Percentiles rank a stretch among this genome's conserved stretches.
Conservation (phyloP, 2,113 vertebrate genomes). For the Ranitomeya variabilis region DNA sequence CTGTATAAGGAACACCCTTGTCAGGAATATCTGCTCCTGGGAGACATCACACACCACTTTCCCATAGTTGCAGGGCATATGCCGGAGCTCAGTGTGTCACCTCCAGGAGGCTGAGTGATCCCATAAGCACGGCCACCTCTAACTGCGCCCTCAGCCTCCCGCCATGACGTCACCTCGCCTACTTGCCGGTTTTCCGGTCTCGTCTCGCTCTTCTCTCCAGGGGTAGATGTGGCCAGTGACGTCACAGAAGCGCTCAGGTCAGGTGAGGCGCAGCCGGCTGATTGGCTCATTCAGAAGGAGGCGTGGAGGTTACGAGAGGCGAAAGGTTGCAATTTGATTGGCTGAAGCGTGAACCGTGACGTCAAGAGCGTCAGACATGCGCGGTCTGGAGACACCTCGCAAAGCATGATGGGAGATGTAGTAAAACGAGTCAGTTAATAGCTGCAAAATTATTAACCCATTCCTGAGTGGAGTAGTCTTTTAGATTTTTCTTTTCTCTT, state of each 20-base stretch:
- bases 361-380: background rate
- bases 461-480: no score
- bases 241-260: conserved; percentile 34
- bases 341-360: background rate
- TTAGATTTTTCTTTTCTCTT: no score
- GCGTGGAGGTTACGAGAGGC: conserved; percentile 17
- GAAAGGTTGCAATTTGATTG: background rate
- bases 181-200: background rate
- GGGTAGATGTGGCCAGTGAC: conserved; percentile 51
- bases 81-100: background rate
- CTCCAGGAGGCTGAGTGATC: background rate
- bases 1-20: no score
- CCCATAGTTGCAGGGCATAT: no score
- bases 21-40: no score
- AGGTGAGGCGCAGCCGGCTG: background rate
- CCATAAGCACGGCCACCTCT: no score
- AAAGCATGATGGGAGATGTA: background rate
- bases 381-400: background rate
- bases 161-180: background rate
- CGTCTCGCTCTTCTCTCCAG: background rate
- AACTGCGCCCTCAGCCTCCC: background rate
- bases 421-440: background rate
- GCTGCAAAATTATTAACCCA: no score
- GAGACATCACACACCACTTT: no score
- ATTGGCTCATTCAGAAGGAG: background rate